A percentile compares a stretch with the other conserved stretches of the same genome.
Conservation (phyloP, 1,140 invertebrate genomes). For the Homalodisca vitripennis region DNA sequence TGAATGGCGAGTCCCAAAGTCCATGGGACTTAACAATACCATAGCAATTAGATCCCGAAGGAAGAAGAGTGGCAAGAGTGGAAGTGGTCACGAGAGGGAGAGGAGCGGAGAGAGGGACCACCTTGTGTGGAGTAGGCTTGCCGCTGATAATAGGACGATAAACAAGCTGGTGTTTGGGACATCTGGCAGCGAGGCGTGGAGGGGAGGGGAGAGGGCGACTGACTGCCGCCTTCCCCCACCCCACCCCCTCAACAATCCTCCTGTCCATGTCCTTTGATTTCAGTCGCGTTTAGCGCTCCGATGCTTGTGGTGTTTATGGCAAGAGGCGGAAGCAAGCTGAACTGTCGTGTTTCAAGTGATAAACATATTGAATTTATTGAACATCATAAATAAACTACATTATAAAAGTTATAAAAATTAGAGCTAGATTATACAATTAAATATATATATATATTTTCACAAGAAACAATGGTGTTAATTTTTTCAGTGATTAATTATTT, state of each 20-base stretch:
- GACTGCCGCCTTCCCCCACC: neutral
- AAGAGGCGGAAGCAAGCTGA: neutral
- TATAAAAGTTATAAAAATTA: too few relatives aligned
- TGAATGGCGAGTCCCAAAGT: too few relatives aligned
- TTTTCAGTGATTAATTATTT: too few relatives aligned
- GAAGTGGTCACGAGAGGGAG: neutral
- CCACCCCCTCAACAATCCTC: neutral
- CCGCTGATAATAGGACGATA: slow-evolving; percentile 16
- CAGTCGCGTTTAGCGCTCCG: neutral
- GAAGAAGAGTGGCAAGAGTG: too few relatives aligned
- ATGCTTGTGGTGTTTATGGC: neutral
- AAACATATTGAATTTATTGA: neutral
- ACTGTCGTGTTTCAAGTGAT: neutral
- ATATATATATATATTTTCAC: too few relatives aligned
- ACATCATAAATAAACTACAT: too few relatives aligned
- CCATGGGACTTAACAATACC: too few relatives aligned
- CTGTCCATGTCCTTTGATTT: neutral
- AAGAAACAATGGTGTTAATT: too few relatives aligned
- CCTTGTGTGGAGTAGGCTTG: neutral
- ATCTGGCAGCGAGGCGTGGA: neutral
- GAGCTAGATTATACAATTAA: too few relatives aligned
- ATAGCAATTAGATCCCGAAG: too few relatives aligned
- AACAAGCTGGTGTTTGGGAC: slow-evolving; percentile 7
- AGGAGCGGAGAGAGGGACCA: neutral
- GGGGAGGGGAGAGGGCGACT: neutral